Percentiles rank a stretch among this genome's conserved stretches.
Conservation (phyloP, 2,888 invertebrate species). For the Lochmaea crataegi region DNA sequence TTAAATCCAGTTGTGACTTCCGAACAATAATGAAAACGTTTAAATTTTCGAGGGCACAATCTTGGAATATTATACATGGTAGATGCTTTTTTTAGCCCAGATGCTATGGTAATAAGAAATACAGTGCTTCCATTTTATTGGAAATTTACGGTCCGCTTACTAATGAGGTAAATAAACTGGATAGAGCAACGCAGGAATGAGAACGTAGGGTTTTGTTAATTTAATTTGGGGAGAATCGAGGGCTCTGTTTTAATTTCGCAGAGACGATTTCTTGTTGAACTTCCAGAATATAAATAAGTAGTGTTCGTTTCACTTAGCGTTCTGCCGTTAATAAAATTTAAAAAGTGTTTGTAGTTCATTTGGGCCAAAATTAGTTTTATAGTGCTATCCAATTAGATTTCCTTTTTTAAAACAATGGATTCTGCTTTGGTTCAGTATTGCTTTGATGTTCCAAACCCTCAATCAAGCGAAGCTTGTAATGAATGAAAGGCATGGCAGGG, state of each 20-base stretch:
- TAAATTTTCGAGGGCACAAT: constrained; percentile 16
- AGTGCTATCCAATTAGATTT: too few species aligned
- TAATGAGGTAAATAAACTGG: constrained; percentile 42
- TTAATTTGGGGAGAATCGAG: constrained; percentile 11
- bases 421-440: too few species aligned
- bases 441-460: too few species aligned
- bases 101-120: constrained; percentile 14
- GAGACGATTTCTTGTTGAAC: constrained; percentile 5
- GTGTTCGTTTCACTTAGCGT: neutral
- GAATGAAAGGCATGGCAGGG: too few species aligned
- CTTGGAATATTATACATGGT: constrained; percentile 32
- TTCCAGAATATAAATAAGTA: constrained; percentile 17
- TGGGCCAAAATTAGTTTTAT: too few species aligned
- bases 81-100: constrained; percentile 19
- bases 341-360: neutral
- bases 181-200: constrained; percentile 8
- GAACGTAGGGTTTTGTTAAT: constrained; percentile 29
- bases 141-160: constrained; percentile 38
- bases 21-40: constrained; percentile 28
- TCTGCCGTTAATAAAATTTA: neutral
- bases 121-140: constrained; percentile 31
- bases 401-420: too few species aligned
- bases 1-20: constrained; percentile 12
- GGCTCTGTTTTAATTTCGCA: constrained; percentile 22
- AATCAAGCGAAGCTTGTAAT: too few species aligned